Evolutionary conservation across 2,888 invertebrate genomes (phyloP).

Genomic region (Strigamia crassipes): DNA sequence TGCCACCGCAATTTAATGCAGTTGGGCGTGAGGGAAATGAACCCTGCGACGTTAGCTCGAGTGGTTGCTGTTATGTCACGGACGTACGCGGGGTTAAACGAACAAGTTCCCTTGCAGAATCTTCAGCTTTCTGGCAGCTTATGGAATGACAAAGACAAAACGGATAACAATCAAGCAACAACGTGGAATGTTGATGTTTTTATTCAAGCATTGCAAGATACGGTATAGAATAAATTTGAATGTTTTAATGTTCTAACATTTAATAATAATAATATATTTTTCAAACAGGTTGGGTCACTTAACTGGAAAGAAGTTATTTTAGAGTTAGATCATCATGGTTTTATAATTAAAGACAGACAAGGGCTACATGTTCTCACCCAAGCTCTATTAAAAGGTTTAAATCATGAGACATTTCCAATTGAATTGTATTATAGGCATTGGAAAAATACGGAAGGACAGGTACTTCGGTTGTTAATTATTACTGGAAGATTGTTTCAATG

Average conservation of each 20-base stretch:
- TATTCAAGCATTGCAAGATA: slow-evolving; percentile 86
- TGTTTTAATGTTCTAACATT: neutral
- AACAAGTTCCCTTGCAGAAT: slow-evolving; percentile 56
- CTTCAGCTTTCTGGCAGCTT: slow-evolving; percentile 52
- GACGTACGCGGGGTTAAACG: slow-evolving; percentile 76
- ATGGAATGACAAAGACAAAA: slow-evolving; percentile 58
- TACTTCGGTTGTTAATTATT: slow-evolving; percentile 51
- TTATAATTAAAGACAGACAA: slow-evolving; percentile 82
- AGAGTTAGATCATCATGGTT: slow-evolving; percentile 89
- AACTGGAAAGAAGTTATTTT: slow-evolving; percentile 92
- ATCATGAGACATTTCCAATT: slow-evolving; percentile 69
- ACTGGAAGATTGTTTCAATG: slow-evolving; percentile 25
- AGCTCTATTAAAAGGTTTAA: slow-evolving; percentile 79
- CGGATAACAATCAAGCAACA: slow-evolving; percentile 59
- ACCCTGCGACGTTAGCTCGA: slow-evolving; percentile 81
- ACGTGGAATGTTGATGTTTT: slow-evolving; percentile 95
- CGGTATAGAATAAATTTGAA: slow-evolving; percentile 63
- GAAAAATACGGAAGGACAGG: slow-evolving; percentile 88
- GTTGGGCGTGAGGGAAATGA: slow-evolving; percentile 75
- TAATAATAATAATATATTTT: neutral
- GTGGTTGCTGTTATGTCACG: slow-evolving; percentile 85
- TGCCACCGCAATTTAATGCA: slow-evolving; percentile 83
- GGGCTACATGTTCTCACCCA: slow-evolving; percentile 82
- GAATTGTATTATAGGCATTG: slow-evolving; percentile 88
- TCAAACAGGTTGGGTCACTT: slow-evolving; percentile 68